Evolutionary conservation across 2,888 invertebrate genomes (phyloP).

Genomic region (Chalcosyrphus nemorum): DNA sequence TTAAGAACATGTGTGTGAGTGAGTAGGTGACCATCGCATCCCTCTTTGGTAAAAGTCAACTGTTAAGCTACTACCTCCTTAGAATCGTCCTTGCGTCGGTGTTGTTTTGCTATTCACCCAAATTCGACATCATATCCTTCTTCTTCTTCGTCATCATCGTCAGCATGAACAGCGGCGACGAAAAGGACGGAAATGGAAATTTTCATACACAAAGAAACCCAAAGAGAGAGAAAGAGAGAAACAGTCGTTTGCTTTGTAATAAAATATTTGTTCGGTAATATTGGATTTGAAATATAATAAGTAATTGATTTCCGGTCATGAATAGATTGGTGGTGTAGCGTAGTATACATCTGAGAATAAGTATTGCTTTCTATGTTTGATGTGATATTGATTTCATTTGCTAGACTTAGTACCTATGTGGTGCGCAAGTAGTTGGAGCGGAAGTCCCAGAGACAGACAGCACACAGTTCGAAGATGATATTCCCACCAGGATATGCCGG

Average conservation of each 20-base stretch:
- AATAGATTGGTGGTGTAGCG: constrained; percentile 31
- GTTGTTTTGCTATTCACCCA: background rate
- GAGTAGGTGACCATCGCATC: background rate
- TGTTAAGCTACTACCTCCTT: background rate
- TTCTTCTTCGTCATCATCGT: background rate
- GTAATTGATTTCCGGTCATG: constrained; percentile 71
- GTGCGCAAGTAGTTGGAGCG: background rate
- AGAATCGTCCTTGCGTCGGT: background rate
- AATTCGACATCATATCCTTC: constrained; percentile 19
- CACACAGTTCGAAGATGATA: background rate
- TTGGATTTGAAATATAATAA: constrained; percentile 70
- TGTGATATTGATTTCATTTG: constrained; percentile 43
- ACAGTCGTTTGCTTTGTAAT: constrained; percentile 57
- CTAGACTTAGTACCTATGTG: background rate
- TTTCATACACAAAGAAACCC: too few species aligned
- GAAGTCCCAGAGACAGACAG: constrained; percentile 2
- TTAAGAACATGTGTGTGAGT: constrained; percentile 18
- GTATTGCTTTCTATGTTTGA: constrained; percentile 45
- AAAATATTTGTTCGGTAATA: constrained; percentile 68
- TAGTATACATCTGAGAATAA: constrained; percentile 24
- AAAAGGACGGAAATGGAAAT: constrained; percentile 4
- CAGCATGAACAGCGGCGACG: background rate
- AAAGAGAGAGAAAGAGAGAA: constrained; percentile 4
- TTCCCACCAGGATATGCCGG: background rate
- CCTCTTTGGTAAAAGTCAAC: constrained; percentile 31